Conservation (phyloP, 2,888 invertebrate genomes). For the Dichetophora obliterata region DNA sequence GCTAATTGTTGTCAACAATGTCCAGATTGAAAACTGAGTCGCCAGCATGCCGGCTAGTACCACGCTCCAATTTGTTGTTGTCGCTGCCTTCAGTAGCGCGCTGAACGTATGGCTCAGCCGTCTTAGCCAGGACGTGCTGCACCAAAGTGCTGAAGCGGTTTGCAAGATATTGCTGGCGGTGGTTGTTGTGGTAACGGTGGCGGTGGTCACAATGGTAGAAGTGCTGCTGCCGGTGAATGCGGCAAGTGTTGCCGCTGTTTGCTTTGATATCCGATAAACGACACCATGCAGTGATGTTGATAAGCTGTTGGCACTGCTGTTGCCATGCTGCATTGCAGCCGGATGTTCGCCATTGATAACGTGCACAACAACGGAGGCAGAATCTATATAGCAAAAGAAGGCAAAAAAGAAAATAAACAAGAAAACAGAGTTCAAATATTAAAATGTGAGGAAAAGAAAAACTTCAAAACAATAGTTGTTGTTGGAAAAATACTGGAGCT, state of each 20-base stretch:
- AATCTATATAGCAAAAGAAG: conserved; percentile 71
- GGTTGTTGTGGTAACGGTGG: neutral
- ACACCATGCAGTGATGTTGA: conserved; percentile 54
- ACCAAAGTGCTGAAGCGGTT: neutral
- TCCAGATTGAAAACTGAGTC: conserved; percentile 4
- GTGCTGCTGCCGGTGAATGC: conserved; percentile 36
- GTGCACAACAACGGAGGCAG: conserved; percentile 85
- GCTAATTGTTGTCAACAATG: conserved; percentile 29
- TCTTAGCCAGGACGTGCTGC: neutral
- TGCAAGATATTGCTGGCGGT: conserved; percentile 36
- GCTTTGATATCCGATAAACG: conserved; percentile 50
- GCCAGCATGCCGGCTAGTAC: conserved; percentile 35
- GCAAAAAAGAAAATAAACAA: neutral
- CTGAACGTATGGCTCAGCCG: neutral
- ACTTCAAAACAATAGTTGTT: neutral
- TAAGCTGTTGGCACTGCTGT: conserved; percentile 67
- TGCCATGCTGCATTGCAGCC: conserved; percentile 75
- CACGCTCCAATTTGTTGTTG: conserved; percentile 41
- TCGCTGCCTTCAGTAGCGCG: conserved; percentile 28
- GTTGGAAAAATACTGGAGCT: conserved; percentile 7
- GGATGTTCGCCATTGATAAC: conserved; percentile 83
- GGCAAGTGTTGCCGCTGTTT: conserved; percentile 43
- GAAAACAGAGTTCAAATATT: neutral
- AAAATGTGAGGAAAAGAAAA: neutral
- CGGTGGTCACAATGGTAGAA: neutral